Percentiles rank a stretch among this genome's conserved stretches.
Evolutionary conservation across 2,888 invertebrate species (phyloP).

Genomic region (Bellardia bayeri): DNA sequence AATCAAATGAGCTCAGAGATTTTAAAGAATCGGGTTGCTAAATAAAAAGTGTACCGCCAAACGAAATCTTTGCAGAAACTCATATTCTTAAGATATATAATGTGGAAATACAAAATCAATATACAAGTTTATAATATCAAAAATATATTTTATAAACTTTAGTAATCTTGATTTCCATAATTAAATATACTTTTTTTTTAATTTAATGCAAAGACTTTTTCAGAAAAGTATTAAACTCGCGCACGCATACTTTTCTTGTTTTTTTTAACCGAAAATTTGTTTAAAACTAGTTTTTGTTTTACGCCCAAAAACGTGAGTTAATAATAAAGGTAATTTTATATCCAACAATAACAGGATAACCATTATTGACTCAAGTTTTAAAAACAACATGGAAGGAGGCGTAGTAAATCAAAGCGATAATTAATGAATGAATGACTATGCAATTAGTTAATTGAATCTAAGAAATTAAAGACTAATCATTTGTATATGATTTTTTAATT

Average conservation of each 20-base stretch:
- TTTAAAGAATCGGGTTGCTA: conserved; percentile 25
- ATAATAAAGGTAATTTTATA: conserved; percentile 31
- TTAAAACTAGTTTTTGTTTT: conserved; percentile 52
- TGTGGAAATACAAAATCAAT: not conserved
- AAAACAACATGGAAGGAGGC: conserved; percentile 40
- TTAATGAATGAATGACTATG: no score
- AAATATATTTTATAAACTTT: not conserved
- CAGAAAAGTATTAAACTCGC: conserved; percentile 49
- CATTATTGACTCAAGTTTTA: conserved; percentile 36
- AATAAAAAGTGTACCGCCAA: conserved; percentile 19
- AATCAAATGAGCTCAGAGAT: conserved; percentile 14
- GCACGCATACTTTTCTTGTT: conserved; percentile 45
- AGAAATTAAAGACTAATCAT: not conserved
- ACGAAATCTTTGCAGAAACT: conserved; percentile 44
- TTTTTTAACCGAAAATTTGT: conserved; percentile 39
- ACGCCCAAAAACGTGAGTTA: conserved; percentile 22
- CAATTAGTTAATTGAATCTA: no score
- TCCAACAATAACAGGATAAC: conserved; percentile 18
- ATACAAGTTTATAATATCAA: not conserved
- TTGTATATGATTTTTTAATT: not conserved
- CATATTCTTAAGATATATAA: not conserved
- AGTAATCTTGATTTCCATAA: not conserved
- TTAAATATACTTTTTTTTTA: conserved; percentile 19
- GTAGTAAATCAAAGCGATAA: conserved; percentile 58
- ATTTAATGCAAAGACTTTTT: conserved; percentile 49